Conservation (phyloP, 1,140 invertebrate genomes). For the Lepidurus packardi region DNA sequence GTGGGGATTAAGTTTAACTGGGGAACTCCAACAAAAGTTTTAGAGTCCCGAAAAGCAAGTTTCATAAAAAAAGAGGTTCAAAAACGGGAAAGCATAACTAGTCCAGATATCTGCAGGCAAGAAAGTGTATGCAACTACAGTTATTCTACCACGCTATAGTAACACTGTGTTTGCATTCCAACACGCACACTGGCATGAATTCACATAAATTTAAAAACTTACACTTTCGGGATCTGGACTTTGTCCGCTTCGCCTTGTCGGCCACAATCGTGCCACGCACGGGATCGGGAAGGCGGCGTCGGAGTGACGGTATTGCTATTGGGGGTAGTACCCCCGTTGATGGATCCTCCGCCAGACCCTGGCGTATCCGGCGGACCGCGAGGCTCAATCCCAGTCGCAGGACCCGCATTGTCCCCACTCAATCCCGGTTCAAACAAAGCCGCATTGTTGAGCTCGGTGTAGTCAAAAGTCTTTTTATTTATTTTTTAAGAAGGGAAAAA, state of each 20-base stretch:
- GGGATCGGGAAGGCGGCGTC: constrained; percentile 47
- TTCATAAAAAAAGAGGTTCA: too few relatives aligned
- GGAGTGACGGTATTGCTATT: constrained; percentile 35
- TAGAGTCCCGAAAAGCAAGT: too few relatives aligned
- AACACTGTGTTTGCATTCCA: background rate
- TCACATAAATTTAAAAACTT: constrained; percentile 51
- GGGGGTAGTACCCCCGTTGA: constrained; percentile 35
- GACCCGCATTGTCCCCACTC: constrained; percentile 33
- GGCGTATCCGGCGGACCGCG: constrained; percentile 39
- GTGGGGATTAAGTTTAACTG: too few relatives aligned
- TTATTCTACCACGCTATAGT: background rate
- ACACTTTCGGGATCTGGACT: constrained; percentile 97
- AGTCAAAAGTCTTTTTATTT: constrained; percentile 68
- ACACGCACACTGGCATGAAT: background rate
- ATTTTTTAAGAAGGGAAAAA: background rate
- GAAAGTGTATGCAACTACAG: background rate
- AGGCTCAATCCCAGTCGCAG: constrained; percentile 45
- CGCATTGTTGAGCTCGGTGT: constrained; percentile 70
- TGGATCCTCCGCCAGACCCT: constrained; percentile 38
- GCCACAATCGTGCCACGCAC: constrained; percentile 86
- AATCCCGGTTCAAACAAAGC: constrained; percentile 40
- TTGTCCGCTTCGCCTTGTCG: constrained; percentile 88
- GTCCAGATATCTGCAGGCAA: too few relatives aligned
- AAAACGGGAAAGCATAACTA: too few relatives aligned
- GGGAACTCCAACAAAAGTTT: too few relatives aligned